These are phyloP conservation scores for Phylloscopus trochiloides DNA, from an alignment of 2,113 vertebrate genomes.

Conservation along the genomic window DNA sequence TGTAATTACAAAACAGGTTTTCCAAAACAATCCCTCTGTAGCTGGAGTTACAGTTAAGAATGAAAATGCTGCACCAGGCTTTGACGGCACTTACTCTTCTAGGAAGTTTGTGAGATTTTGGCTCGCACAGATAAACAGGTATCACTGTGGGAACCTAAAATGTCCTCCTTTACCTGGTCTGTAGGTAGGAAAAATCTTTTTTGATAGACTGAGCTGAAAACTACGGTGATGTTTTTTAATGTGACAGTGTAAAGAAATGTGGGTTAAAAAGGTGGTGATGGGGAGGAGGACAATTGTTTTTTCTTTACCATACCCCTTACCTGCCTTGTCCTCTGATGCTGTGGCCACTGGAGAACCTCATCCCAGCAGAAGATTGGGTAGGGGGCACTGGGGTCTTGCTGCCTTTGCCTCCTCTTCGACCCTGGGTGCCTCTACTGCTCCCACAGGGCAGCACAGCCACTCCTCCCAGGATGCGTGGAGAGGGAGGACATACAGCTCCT, in stretches of 20 bases:
- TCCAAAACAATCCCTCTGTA: background rate
- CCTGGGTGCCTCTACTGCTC: no score
- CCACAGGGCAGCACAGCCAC: background rate
- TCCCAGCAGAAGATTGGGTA: background rate
- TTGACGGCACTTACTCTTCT: background rate
- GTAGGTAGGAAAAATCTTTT: background rate
- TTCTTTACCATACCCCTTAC: background rate
- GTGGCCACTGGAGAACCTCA: background rate
- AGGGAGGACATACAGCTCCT: background rate
- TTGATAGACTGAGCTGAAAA: background rate
- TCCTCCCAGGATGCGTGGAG: background rate
- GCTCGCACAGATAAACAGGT: background rate
- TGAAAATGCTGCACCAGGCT: background rate
- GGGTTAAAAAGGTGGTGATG: background rate
- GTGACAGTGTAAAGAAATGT: background rate
- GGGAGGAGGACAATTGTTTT: background rate
- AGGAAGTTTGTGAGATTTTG: background rate
- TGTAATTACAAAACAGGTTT: background rate
- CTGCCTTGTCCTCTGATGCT: background rate
- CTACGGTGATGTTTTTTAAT: background rate
- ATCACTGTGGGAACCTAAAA: background rate
- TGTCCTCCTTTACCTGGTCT: background rate
- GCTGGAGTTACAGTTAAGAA: background rate
- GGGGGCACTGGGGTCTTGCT: background rate
- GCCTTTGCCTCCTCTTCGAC: background rate